Percentiles rank a stretch among this genome's conserved stretches.
Evolutionary conservation across 1,140 invertebrate genomes (phyloP).

Genomic region (Mercenaria mercenaria): DNA sequence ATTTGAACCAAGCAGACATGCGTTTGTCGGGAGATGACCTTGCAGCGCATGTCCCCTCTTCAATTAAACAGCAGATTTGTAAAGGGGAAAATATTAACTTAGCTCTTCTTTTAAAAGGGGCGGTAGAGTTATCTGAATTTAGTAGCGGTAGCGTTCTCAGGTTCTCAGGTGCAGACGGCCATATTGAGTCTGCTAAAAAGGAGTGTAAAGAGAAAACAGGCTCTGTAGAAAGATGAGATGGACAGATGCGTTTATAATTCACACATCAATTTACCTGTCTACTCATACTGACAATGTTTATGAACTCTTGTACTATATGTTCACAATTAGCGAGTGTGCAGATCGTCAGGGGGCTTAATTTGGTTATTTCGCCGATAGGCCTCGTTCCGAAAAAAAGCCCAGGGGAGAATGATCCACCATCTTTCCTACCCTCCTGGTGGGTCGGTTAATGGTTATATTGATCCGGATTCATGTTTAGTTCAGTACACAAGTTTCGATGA

Average conservation of each 20-base stretch:
- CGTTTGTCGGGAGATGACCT: neutral
- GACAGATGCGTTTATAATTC: slow-evolving; percentile 5
- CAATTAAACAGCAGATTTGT: too few relatives aligned
- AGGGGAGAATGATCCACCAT: slow-evolving; percentile 18
- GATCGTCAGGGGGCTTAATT: neutral
- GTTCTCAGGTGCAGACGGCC: neutral
- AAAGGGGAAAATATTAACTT: slow-evolving; percentile 24
- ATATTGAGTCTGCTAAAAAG: neutral
- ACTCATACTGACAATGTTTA: neutral
- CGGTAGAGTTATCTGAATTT: neutral
- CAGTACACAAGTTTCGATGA: slow-evolving; percentile 30
- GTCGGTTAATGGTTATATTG: slow-evolving; percentile 31
- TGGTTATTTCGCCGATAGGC: slow-evolving; percentile 18
- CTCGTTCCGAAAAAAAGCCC: neutral
- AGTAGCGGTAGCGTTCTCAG: neutral
- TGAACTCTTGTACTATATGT: slow-evolving; percentile 14
- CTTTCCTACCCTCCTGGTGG: neutral
- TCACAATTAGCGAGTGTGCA: neutral
- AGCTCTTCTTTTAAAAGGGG: neutral
- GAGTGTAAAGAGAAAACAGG: neutral
- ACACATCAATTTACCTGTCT: too few relatives aligned
- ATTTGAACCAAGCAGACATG: neutral
- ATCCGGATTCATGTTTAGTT: slow-evolving; percentile 9
- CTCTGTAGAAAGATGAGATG: slow-evolving; percentile 17
- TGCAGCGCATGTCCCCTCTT: too few relatives aligned